Evolutionary conservation across 2,888 invertebrate species (phyloP), one percentile per base, ranked within the genome.

Genomic region (Pheosia gnoma): DNA sequence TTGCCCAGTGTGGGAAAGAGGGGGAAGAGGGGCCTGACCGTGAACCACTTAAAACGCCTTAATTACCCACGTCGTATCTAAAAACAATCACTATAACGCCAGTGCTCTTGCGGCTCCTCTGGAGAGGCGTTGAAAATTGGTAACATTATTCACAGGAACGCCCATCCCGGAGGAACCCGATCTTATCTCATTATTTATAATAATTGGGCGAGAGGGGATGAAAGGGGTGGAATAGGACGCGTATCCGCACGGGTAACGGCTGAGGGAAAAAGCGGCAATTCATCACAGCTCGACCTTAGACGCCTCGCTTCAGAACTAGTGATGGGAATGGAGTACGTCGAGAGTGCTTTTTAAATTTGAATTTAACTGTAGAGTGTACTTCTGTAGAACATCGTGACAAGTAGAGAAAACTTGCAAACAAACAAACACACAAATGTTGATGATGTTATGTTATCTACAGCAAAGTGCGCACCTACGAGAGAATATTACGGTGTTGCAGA

Each of bases 101-200:
- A 39, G 55, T 7, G 5, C 6, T 55, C 37, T 55, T 39, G 11
- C 39, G 55, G 36, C 6, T n/a, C 13, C 39, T n/a, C 11, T 8
- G 25, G 25, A 54, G 55, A 13, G 25, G 43, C 64, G 49, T 57
- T 63, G 59, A 64, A 75, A 75, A 77, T 78, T 73, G 75, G 65
- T 65, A 65, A 68, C 76, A 81, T 80, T 71, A 77, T 77, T 83
- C 79, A 77, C 73, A 59, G 68, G 64, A 64, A 69, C 69, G 68
- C 66, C 69, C 71, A 65, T 71, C 74, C 74, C 74, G 75, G 64
- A 68, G 81, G 68, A 87, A 89, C 80, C 78, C 76, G 87, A 89
- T 85, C 77, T 79, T 73, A 72, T 78, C 83, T 84, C 87, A 85
- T 89, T 89, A 90, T 88, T 89, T 86, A 88, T 79, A 87, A 87